These are phyloP conservation scores for Podiceps cristatus DNA, from an alignment of 2,113 vertebrate genomes.

Conservation along the genomic window DNA sequence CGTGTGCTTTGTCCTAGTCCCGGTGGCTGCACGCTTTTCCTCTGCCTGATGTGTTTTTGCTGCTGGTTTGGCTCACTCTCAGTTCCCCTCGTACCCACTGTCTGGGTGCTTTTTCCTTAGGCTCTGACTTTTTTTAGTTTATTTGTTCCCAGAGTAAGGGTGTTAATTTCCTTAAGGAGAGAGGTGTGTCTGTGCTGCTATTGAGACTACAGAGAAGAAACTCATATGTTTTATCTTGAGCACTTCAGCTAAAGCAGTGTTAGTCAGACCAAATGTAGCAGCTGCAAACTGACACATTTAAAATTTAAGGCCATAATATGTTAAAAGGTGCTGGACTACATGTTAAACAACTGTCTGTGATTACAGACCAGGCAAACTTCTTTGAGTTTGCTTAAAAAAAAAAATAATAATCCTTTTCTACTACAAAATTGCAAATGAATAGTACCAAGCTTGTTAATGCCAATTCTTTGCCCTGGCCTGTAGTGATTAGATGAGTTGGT, in stretches of 20 bases:
- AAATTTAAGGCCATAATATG: accelerated
- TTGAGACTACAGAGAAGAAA: background rate
- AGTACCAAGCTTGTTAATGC: background rate
- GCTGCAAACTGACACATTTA: background rate
- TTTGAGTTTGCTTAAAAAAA: background rate
- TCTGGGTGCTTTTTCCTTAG: background rate
- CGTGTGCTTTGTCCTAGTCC: accelerated
- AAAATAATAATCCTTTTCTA: background rate
- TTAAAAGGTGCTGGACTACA: background rate
- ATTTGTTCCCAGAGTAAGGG: background rate
- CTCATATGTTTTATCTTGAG: background rate
- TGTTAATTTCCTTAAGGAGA: background rate
- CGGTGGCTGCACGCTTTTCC: background rate
- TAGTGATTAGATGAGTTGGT: background rate
- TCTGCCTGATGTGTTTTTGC: background rate
- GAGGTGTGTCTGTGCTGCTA: background rate
- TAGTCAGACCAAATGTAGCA: background rate
- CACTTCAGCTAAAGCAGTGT: background rate
- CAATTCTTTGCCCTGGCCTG: background rate
- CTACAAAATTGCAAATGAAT: background rate
- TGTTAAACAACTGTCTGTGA: background rate
- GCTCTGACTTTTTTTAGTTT: background rate
- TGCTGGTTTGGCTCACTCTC: background rate
- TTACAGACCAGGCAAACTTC: background rate
- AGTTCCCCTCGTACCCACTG: accelerated